Conservation (phyloP, 2,113 vertebrate genomes). For the Irena cyanogastra region DNA sequence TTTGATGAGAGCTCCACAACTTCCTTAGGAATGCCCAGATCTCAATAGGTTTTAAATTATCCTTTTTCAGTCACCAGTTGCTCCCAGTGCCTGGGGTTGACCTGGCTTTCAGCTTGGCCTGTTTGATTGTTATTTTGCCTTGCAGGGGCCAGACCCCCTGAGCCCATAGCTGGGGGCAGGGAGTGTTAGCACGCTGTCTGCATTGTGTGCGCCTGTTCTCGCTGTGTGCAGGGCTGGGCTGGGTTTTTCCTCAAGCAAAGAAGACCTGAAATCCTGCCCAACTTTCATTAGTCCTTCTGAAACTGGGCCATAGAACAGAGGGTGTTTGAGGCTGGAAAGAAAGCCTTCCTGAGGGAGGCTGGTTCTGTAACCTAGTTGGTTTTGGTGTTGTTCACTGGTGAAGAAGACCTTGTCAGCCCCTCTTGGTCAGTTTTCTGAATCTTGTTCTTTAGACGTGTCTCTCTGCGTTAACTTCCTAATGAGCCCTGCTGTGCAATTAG, state of each 20-base stretch:
- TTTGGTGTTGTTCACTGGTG: fast-evolving
- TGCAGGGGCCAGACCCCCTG: background rate
- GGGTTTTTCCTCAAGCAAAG: background rate
- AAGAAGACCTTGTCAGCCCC: background rate
- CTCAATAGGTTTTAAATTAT: background rate
- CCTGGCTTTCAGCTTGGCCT: background rate
- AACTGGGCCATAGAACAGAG: background rate
- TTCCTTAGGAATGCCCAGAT: background rate
- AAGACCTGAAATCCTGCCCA: background rate
- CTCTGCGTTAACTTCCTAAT: background rate
- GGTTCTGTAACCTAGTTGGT: constrained; percentile 5
- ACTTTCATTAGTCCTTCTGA: constrained; percentile 6
- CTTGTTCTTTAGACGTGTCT: background rate
- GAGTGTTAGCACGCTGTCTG: background rate
- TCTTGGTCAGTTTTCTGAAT: background rate
- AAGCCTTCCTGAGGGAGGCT: background rate
- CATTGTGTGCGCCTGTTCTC: background rate
- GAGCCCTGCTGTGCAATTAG: background rate
- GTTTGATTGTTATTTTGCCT: background rate
- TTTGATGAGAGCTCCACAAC: fast-evolving
- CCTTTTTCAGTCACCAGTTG: background rate
- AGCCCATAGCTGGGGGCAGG: background rate
- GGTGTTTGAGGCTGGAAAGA: background rate
- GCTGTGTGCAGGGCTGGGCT: fast-evolving
- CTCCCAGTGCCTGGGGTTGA: background rate